Evolutionary conservation across 2,888 invertebrate species (phyloP).

Genomic region (Drosophila neutralis): DNA sequence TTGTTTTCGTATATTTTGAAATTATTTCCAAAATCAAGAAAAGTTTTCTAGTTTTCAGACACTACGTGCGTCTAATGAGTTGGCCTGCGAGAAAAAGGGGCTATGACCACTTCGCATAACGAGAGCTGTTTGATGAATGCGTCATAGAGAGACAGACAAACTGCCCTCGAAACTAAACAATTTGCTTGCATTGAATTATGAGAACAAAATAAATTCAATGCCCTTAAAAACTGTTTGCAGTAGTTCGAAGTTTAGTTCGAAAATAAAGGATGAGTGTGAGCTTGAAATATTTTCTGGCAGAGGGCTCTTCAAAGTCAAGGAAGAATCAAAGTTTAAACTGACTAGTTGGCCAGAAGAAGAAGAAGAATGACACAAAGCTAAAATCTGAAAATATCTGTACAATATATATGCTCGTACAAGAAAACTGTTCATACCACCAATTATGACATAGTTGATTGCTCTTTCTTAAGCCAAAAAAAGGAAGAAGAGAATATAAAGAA

Average conservation of each 20-base stretch:
- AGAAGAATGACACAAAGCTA: neutral
- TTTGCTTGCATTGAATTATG: neutral
- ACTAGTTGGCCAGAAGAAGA: neutral
- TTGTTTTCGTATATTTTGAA: neutral
- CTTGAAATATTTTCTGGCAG: neutral
- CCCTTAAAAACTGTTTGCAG: neutral
- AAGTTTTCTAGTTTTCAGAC: too few relatives aligned
- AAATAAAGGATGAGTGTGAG: neutral
- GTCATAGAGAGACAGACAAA: too few relatives aligned
- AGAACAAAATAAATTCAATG: neutral
- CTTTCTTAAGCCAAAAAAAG: neutral
- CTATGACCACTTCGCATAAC: too few relatives aligned
- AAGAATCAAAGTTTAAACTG: neutral
- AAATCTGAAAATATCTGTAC: neutral
- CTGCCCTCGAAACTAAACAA: neutral
- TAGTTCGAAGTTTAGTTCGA: neutral
- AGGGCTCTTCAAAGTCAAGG: neutral
- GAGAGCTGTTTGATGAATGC: too few relatives aligned
- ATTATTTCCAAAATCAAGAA: neutral
- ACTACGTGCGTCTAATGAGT: too few relatives aligned
- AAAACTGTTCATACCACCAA: neutral
- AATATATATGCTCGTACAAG: neutral
- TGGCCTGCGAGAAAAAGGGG: too few relatives aligned
- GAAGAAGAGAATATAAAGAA: neutral
- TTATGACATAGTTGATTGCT: constrained; percentile 5